These are phyloP conservation scores for Linyphia triangularis DNA, from an alignment of 2,888 invertebrate genomes.

Conservation along the genomic window DNA sequence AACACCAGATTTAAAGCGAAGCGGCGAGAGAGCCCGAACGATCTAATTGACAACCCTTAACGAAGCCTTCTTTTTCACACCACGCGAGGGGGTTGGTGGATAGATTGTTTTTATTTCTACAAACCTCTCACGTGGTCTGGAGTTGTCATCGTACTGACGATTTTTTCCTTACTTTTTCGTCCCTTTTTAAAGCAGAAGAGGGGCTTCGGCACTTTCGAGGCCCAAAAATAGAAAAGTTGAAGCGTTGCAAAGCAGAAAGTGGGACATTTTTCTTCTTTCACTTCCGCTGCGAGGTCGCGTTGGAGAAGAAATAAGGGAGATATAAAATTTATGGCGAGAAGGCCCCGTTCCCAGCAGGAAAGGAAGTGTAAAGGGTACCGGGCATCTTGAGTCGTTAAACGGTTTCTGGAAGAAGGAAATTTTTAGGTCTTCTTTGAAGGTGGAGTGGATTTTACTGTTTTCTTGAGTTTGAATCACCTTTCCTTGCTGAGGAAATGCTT, in stretches of 20 bases:
- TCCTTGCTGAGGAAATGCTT: neutral
- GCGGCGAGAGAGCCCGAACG: conserved; percentile 23
- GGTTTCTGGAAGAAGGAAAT: conserved; percentile 24
- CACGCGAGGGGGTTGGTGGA: neutral
- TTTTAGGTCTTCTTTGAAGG: conserved; percentile 25
- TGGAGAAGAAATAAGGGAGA: conserved; percentile 21
- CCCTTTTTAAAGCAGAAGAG: conserved; percentile 30
- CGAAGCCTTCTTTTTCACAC: neutral
- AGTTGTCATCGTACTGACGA: conserved; percentile 59
- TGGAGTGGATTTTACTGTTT: conserved; percentile 31
- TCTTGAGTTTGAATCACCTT: neutral
- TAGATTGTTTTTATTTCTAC: conserved; percentile 56
- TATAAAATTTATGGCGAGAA: conserved; percentile 64
- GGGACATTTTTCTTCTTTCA: conserved; percentile 60
- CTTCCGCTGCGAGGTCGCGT: conserved; percentile 40
- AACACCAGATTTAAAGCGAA: neutral
- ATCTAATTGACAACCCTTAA: conserved; percentile 43
- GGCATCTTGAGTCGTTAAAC: conserved; percentile 6
- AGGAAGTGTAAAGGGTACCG: conserved; percentile 7
- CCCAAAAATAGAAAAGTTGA: conserved; percentile 58
- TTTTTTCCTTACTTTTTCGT: conserved; percentile 1
- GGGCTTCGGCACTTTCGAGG: conserved; percentile 69
- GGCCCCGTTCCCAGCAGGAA: conserved; percentile 20
- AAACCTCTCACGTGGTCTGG: conserved; percentile 56
- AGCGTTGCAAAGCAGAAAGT: conserved; percentile 35